phyloP scores from a whole-genome alignment of 2,797 vertebrate species.

The Pterois miles region DNA sequence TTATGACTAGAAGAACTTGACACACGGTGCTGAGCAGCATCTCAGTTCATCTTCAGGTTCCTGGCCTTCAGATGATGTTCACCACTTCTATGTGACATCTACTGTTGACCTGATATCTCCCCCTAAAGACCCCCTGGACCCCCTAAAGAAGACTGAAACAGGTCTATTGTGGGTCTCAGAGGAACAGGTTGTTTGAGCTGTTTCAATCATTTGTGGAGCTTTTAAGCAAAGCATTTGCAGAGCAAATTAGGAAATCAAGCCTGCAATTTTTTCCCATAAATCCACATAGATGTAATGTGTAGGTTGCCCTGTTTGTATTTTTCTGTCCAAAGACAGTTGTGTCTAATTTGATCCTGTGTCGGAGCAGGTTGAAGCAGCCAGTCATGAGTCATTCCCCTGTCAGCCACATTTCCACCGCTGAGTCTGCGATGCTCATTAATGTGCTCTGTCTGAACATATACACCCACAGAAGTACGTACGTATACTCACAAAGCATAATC shows the following conservation, averaged over 20 bases:
- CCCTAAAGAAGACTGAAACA: no score
- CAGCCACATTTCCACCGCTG: constrained; percentile 33
- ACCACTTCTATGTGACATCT: no score
- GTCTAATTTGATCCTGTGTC: background rate
- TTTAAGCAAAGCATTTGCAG: background rate
- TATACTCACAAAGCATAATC: constrained; percentile 34
- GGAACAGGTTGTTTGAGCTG: background rate
- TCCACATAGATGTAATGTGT: background rate
- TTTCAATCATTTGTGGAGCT: background rate
- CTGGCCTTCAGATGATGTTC: no score
- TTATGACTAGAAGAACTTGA: no score
- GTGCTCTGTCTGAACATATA: constrained; percentile 30
- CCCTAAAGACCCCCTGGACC: no score
- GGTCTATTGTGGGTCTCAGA: no score
- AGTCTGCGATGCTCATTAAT: constrained; percentile 39
- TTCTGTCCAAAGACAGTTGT: background rate
- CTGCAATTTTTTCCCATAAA: background rate
- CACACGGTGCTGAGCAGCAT: no score
- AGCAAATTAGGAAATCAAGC: background rate
- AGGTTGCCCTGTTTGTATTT: background rate
- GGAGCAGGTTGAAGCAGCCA: background rate
- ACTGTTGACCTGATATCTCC: no score
- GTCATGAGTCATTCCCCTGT: constrained; percentile 29
- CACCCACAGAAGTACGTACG: constrained; percentile 43
- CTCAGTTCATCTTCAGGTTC: no score